Percentiles rank a stretch among this genome's conserved stretches.
phyloP scores from a whole-genome alignment of 2,888 invertebrate species.

The Rhodophaea formosa region DNA sequence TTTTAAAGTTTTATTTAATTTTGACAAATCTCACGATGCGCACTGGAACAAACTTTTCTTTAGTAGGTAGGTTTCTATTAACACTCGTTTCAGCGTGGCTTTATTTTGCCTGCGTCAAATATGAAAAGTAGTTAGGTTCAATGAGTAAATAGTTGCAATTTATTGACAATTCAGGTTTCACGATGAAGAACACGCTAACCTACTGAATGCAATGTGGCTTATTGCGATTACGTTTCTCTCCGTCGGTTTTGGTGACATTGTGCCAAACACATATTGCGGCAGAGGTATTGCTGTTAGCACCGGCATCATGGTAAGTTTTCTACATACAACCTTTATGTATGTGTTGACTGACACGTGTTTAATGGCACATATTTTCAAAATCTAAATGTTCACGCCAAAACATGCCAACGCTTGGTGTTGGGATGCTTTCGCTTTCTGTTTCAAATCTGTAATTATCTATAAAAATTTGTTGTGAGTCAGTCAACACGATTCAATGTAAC shows the following conservation, averaged over 20 bases:
- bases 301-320: slow-evolving; percentile 97
- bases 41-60: slow-evolving; percentile 36
- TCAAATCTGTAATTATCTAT: slow-evolving; percentile 21
- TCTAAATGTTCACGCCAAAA: slow-evolving; percentile 32
- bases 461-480: slow-evolving; percentile 50
- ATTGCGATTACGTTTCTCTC: slow-evolving; percentile 99
- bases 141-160: slow-evolving; percentile 69
- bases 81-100: slow-evolving; percentile 38
- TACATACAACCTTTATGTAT: slow-evolving; percentile 56
- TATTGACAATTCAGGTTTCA: slow-evolving; percentile 91
- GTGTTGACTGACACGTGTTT: slow-evolving; percentile 70
- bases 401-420: slow-evolving; percentile 39
- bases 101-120: slow-evolving; percentile 24
- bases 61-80: slow-evolving; percentile 46
- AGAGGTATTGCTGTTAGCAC: slow-evolving; percentile 99
- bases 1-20: slow-evolving; percentile 46
- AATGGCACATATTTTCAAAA: slow-evolving; percentile 18
- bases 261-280: slow-evolving; percentile 99
- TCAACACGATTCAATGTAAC: slow-evolving; percentile 68
- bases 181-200: slow-evolving; percentile 98
- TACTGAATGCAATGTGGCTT: slow-evolving; percentile 99
- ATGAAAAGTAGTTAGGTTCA: slow-evolving; percentile 40
- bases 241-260: slow-evolving; percentile 99
- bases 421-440: slow-evolving; percentile 37
- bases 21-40: slow-evolving; percentile 38